Percentiles rank a stretch among this genome's conserved stretches.
phyloP scores from a whole-genome alignment of 2,113 vertebrate genomes.

The Acrocephalus kingi region DNA sequence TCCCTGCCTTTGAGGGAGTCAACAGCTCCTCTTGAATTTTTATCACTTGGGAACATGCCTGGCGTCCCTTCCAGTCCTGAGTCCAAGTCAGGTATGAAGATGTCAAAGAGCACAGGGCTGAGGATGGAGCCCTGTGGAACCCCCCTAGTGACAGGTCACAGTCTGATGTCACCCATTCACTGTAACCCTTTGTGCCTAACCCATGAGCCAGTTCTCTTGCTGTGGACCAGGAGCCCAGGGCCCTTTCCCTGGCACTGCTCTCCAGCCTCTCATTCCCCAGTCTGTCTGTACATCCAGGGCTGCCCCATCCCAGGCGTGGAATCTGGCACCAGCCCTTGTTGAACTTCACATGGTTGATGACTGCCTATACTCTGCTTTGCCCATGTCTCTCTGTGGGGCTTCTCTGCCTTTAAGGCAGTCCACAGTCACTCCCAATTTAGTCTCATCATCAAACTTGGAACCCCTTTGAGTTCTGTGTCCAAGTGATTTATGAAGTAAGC shows the following conservation, averaged over 20 bases:
- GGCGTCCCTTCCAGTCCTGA: too few species aligned
- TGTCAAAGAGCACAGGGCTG: background rate
- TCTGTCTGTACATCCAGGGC: too few species aligned
- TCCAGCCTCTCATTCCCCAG: background rate
- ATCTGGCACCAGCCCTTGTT: background rate
- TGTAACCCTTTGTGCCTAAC: background rate
- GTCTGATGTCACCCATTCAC: background rate
- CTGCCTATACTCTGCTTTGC: accelerated
- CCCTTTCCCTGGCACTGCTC: background rate
- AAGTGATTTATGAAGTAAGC: background rate
- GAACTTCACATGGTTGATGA: background rate
- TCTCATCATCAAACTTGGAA: background rate
- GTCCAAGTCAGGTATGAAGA: background rate
- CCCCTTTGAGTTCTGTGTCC: background rate
- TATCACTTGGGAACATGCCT: background rate
- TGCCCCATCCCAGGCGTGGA: background rate
- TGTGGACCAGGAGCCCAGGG: too few species aligned
- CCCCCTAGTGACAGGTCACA: background rate
- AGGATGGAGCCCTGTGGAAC: background rate
- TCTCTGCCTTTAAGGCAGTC: background rate
- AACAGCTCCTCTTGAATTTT: background rate
- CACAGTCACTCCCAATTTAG: background rate
- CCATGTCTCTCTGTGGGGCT: background rate
- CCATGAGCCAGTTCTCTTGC: background rate
- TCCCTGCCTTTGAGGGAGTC: background rate